Percentiles rank a stretch among this genome's conserved stretches.
Conservation (phyloP, 2,113 vertebrate species). For the Argyrosomus japonicus region DNA sequence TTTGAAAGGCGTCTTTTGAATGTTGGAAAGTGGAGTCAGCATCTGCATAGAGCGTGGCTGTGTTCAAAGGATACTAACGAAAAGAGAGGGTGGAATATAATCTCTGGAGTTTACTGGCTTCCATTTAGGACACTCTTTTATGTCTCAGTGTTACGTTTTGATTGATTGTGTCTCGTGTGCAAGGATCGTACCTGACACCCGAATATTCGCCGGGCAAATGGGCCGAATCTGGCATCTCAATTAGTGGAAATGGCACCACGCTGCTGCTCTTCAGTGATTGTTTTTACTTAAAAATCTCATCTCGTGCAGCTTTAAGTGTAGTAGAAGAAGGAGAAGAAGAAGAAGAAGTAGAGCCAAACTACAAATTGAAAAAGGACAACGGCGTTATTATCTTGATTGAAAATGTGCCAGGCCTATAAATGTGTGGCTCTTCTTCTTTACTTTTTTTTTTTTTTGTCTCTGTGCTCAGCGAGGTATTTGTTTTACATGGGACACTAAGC, state of each 20-base stretch:
- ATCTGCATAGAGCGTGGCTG: not conserved
- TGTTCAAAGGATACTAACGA: not conserved
- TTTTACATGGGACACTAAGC: constrained; percentile 19
- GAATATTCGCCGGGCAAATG: not conserved
- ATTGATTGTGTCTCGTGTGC: not conserved
- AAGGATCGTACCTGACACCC: not conserved
- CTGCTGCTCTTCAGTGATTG: too few species aligned
- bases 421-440: constrained; percentile 1
- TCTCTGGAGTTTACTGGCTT: too few species aligned
- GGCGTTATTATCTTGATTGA: constrained; percentile 46
- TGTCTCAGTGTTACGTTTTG: not conserved
- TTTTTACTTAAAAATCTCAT: constrained; percentile 17
- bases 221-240: constrained; percentile 2
- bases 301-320: constrained; percentile 1
- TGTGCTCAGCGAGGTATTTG: constrained; percentile 19
- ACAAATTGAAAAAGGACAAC: constrained; percentile 24
- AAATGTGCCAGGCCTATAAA: constrained; percentile 27
- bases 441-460: not conserved
- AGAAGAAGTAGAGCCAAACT: not conserved
- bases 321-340: not conserved
- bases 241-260: not conserved
- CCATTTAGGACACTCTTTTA: not conserved
- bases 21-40: constrained; percentile 1
- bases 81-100: not conserved
- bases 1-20: not conserved